Percentiles rank a stretch among this genome's conserved stretches.
Evolutionary conservation across 2,888 invertebrate genomes (phyloP).

Genomic region (Polietes domitor): DNA sequence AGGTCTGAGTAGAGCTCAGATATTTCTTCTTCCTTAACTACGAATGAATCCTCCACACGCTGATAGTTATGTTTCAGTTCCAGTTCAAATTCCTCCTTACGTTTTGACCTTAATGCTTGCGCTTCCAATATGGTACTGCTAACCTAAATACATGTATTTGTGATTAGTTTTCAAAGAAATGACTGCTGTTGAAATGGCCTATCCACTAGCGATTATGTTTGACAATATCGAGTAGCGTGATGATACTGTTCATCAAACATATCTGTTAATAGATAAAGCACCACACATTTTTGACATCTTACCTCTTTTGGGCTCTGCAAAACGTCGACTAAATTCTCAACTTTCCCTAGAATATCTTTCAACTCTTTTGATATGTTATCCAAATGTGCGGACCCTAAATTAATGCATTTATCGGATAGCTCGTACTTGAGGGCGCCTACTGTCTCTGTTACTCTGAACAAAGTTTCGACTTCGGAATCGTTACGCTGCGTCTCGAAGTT

Average conservation of each 20-base stretch:
- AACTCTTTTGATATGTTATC: slow-evolving; percentile 69
- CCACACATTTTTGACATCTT: no score
- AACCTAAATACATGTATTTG: background rate
- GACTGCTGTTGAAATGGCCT: no score
- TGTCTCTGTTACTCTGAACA: slow-evolving; percentile 89
- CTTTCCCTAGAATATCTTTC: slow-evolving; percentile 68
- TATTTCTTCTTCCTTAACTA: slow-evolving; percentile 89
- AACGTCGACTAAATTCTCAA: slow-evolving; percentile 62
- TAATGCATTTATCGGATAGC: slow-evolving; percentile 86
- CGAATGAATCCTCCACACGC: slow-evolving; percentile 89
- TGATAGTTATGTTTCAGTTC: slow-evolving; percentile 89
- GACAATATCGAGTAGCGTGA: no score
- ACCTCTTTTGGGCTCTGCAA: slow-evolving; percentile 36
- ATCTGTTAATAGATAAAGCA: no score
- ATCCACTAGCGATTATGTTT: no score
- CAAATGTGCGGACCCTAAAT: slow-evolving; percentile 80
- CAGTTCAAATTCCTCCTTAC: slow-evolving; percentile 89
- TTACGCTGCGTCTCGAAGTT: slow-evolving; percentile 92
- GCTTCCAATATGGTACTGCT: slow-evolving; percentile 56
- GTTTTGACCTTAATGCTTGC: slow-evolving; percentile 82
- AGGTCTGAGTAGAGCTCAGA: slow-evolving; percentile 88
- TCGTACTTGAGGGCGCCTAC: slow-evolving; percentile 89
- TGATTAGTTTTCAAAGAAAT: no score
- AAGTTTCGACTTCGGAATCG: slow-evolving; percentile 89
- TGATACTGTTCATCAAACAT: no score